These are phyloP conservation scores for Hippocampus abdominalis DNA, from an alignment of 2,113 vertebrate species.

Conservation along the genomic window DNA sequence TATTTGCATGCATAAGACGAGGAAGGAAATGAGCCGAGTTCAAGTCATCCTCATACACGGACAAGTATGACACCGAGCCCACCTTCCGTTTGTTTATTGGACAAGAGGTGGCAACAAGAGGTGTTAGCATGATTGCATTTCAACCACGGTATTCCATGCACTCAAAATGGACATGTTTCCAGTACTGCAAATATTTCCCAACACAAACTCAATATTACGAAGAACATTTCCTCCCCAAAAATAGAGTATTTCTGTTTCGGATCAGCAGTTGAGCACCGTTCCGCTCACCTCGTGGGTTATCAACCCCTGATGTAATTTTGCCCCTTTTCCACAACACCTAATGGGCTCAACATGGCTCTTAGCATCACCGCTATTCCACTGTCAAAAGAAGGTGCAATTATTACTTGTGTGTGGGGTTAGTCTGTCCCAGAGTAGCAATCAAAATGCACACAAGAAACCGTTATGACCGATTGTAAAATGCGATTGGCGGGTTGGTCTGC, in stretches of 20 bases:
- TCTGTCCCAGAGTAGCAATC: no score
- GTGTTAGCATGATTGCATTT: conserved; percentile 62
- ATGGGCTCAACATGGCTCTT: no score
- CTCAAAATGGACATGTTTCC: conserved; percentile 1
- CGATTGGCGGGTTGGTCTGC: no score
- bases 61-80: conserved; percentile 72
- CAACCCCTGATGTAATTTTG: background rate
- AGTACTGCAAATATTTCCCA: background rate
- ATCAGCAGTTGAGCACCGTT: background rate
- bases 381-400: background rate
- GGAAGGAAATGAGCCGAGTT: conserved; percentile 52
- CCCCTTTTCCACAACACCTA: background rate
- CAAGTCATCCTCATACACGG: conserved; percentile 73
- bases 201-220: background rate
- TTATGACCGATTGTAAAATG: no score
- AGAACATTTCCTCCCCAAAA: background rate
- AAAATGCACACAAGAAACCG: no score
- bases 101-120: conserved; percentile 45
- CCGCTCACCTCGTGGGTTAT: background rate
- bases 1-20: conserved; percentile 26
- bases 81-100: conserved; percentile 64
- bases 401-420: no score
- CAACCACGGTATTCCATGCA: conserved; percentile 39
- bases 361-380: background rate
- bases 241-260: background rate